Percentiles rank a stretch among this genome's conserved stretches.
These are phyloP conservation scores for Acrossocheilus fasciatus DNA, from an alignment of 2,797 vertebrate genomes.

Conservation along the genomic window DNA sequence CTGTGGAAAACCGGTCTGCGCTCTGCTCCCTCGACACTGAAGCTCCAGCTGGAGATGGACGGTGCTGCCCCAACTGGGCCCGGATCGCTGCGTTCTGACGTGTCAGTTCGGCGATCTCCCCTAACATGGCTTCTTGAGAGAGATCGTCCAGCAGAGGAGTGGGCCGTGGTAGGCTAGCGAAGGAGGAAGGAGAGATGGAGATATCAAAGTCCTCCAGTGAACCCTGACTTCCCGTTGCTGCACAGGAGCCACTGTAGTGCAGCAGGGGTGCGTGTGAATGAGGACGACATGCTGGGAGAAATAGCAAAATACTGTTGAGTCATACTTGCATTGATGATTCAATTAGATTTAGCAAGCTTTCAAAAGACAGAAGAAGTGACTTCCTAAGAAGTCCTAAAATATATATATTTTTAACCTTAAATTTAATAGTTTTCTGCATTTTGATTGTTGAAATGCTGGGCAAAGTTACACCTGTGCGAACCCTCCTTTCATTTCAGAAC, in stretches of 20 bases:
- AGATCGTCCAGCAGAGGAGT: conserved; percentile 42
- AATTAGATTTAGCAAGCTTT: neutral
- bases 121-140: conserved; percentile 73
- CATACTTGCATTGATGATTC: conserved; percentile 1
- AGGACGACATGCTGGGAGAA: neutral
- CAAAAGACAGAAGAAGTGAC: neutral
- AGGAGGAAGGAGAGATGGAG: conserved; percentile 64
- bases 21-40: conserved; percentile 9
- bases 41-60: conserved; percentile 44
- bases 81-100: conserved; percentile 83
- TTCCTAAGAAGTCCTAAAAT: neutral
- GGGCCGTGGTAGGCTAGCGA: conserved; percentile 62
- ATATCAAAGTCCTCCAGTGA: conserved; percentile 65
- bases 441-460: neutral
- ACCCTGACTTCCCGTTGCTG: conserved; percentile 26
- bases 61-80: conserved; percentile 77
- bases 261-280: neutral
- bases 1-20: neutral
- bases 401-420: neutral
- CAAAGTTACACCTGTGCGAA: too few relatives aligned
- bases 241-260: conserved; percentile 45
- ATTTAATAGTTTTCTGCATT: neutral
- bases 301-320: neutral
- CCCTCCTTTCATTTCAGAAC: too few relatives aligned
- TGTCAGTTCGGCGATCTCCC: conserved; percentile 82